Evolutionary conservation across 2,797 vertebrate genomes (phyloP).

Genomic region (Okamejei kenojei): DNA sequence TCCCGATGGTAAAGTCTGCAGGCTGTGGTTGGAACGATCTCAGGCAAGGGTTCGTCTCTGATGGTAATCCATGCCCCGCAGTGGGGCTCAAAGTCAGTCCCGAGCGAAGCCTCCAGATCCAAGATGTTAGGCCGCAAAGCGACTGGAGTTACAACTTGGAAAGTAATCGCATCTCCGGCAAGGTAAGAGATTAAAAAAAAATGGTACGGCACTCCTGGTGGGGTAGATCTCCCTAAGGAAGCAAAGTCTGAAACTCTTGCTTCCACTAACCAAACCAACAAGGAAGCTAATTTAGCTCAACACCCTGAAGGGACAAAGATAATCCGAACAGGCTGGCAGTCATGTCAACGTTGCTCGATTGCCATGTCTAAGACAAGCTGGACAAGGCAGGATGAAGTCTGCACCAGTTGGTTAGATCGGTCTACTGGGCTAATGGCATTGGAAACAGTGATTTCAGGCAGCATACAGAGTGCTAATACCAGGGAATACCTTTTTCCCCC

Average conservation of each 20-base stretch:
- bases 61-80: too few relatives aligned
- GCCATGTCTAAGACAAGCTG: constrained; percentile 10
- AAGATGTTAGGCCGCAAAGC: too few relatives aligned
- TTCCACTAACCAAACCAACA: neutral
- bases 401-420: neutral
- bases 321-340: neutral
- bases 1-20: too few relatives aligned
- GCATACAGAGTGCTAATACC: neutral
- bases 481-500: neutral
- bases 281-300: constrained; percentile 6
- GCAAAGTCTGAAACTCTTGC: constrained; percentile 11
- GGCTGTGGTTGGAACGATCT: too few relatives aligned
- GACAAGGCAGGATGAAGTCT: neutral
- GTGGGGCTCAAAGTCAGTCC: too few relatives aligned
- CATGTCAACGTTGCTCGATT: neutral
- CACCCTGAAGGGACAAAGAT: constrained; percentile 19
- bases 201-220: too few relatives aligned
- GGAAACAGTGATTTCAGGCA: neutral
- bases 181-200: too few relatives aligned
- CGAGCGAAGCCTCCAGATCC: too few relatives aligned
- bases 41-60: too few relatives aligned
- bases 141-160: too few relatives aligned
- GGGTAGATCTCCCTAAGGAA: neutral
- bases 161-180: too few relatives aligned
- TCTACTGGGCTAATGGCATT: neutral